phyloP scores from a whole-genome alignment of 1,140 invertebrate genomes.

The Argopecten irradians region DNA sequence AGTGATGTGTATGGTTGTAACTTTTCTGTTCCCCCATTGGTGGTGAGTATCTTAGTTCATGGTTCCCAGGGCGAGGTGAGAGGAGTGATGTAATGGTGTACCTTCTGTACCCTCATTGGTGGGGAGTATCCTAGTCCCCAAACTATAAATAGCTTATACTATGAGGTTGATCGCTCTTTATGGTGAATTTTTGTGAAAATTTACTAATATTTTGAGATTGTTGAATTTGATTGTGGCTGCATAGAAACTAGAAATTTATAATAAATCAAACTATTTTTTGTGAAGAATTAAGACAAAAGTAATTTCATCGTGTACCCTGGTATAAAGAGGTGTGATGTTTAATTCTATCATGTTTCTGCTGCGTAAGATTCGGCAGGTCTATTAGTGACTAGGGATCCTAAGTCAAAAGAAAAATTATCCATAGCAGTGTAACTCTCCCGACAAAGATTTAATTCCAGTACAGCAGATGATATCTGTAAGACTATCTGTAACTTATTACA shows the following conservation, averaged over 20 bases:
- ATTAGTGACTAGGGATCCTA: no score
- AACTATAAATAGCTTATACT: slow-evolving; percentile 9
- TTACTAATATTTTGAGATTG: background rate
- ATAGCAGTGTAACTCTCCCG: background rate
- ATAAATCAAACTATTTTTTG: background rate
- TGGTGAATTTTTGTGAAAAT: background rate
- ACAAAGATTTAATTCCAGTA: background rate
- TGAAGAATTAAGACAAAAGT: background rate
- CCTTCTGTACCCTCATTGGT: background rate
- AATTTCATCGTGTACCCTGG: no score
- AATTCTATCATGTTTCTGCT: no score
- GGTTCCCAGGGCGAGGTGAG: background rate
- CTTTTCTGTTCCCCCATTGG: background rate
- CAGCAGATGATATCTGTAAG: no score
- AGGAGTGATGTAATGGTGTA: background rate
- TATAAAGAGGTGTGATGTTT: no score
- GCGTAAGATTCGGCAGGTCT: no score
- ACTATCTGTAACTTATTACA: background rate
- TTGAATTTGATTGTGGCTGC: background rate
- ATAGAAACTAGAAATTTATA: background rate
- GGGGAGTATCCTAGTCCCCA: background rate
- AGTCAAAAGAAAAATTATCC: no score
- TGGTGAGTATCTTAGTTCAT: background rate
- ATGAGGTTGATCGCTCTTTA: background rate
- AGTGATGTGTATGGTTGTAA: background rate